Base-by-base conservation (phyloP, 2,113 vertebrate genomes). In the Chaetodon auriga region DNA sequence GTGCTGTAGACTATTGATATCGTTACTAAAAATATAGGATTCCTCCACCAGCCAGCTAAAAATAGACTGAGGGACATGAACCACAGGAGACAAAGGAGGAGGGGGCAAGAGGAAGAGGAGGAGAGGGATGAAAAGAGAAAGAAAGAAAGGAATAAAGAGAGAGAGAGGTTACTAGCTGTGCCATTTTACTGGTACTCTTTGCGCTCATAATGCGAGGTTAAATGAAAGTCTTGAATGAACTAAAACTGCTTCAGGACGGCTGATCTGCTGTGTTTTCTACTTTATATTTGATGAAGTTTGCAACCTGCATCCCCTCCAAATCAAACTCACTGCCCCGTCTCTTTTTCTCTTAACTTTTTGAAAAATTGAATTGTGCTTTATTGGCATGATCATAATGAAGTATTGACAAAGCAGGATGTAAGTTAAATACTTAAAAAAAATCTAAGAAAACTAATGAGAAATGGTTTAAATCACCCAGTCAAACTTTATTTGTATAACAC, bases 21-120 rank as follows among this genome's bases (percentile, higher is more conserved):
- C 74, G 36, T 91, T 92, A 86, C 94, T 95, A 94, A 94, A 96
- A 95, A 95, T 95, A 95, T 76, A 92, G 87, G 89, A 92, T 89
- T 93, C 87, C 88, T 91, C 89, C 90, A 93, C 85, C 81, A 91
- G 89, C 72, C 35, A 6, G 79, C 86, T 94, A 94, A 92, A 94
- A 92, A 94, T 95, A 94, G 93, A 84, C 63, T 53, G 80, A 85
- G 79, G 89, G 92, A 91, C 89, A 90, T 80, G 79, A 81, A 88
- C 93, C 92, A 92, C 87, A 68, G 61, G 91, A 91, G 88, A 91
- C 80, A 86, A 65, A 70, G 72, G 68, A 79, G 82, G 84, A 73
- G 81, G 78, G 66, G 66, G 78, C 51, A 84, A 70, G 80, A 87
- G 70, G 63, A 71, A 36, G 76, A 68, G 16, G 79, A 78, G 35